Conservation (phyloP, 2,888 invertebrate genomes). For the Orthosia gracilis region DNA sequence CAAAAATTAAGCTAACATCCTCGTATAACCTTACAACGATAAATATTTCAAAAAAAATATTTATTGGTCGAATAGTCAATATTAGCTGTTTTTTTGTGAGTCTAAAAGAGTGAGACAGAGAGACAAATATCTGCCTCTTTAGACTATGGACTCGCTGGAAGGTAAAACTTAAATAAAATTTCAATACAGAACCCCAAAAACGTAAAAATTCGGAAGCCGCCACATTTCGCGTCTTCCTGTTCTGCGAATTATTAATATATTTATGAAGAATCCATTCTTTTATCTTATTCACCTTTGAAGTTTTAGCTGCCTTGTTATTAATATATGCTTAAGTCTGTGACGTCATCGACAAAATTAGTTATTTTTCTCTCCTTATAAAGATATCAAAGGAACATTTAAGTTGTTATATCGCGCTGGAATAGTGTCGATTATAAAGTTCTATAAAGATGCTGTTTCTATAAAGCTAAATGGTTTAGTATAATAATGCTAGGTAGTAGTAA, state of each 20-base stretch:
- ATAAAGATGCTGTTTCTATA: background rate
- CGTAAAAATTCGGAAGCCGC: constrained; percentile 23
- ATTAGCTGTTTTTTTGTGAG: too few relatives aligned
- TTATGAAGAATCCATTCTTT: constrained; percentile 32
- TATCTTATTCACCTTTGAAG: constrained; percentile 50
- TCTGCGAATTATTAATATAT: constrained; percentile 41
- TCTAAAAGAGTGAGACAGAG: too few relatives aligned
- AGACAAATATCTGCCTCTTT: too few relatives aligned
- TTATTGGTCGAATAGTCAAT: too few relatives aligned
- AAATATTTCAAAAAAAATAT: too few relatives aligned
- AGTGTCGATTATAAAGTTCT: background rate
- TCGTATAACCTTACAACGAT: too few relatives aligned
- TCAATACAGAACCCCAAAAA: constrained; percentile 20
- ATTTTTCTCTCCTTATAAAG: constrained; percentile 42
- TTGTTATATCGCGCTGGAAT: background rate
- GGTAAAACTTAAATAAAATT: too few relatives aligned
- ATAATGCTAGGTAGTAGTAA: too few relatives aligned
- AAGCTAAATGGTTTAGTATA: too few relatives aligned
- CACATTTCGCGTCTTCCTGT: constrained; percentile 7
- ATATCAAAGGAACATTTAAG: constrained; percentile 32
- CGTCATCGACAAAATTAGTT: background rate
- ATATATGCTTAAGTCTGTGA: constrained; percentile 7
- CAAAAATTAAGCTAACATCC: too few relatives aligned
- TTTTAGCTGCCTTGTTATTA: constrained; percentile 17
- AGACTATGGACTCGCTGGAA: background rate